Base-by-base conservation (phyloP, 2,113 vertebrate species). In the Rutilus rutilus region DNA sequence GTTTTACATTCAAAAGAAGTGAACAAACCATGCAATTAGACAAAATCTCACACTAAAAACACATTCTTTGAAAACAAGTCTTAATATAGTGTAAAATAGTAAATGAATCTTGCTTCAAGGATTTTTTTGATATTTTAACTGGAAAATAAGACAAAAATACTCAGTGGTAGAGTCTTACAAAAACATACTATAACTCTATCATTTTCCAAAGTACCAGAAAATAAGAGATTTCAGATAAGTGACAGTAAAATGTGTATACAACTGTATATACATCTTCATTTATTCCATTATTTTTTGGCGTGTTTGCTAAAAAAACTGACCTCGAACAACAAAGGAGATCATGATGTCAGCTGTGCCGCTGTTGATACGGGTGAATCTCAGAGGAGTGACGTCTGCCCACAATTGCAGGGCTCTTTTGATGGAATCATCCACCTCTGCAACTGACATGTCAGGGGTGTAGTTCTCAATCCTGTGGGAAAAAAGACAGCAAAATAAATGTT, bases 291-390 rank as follows among this genome's bases (percentile, higher is more conserved):
- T 57, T 57, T 57, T 23, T 57, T 21, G 54, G 54, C 2, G 6
- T 57, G 19, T 21, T 57, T 21, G 19, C 54, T 57, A 57, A 8
- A 62, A 21, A 64, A 27, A 80, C 90, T 91, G 92, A 98, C 98
- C 92, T 95, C 57, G 0, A 2, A 30, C 42, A 25, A 59, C 85
- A 69, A 99, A 99, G 67, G 94, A 95, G 89, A 99, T 96, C 93
- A 95, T 93, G 90, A 99, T 99, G 91, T 99, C 97, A 17, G 96
- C 96, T 2, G 87, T 90, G 86, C 90, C 92, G 0, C 91, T 78
- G 3, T 91, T 50, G 85, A 94, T 59, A 23, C 76, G 94, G 1
- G 54, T 94, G 93, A 99, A 98, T 3, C 69, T 97, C 88, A 99
- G 45, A 10, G 95, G 94, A 11, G 96, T 95, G 17, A 94, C 94